phyloP scores from a whole-genome alignment of 2,797 vertebrate genomes.

The Pelodytes ibericus region DNA sequence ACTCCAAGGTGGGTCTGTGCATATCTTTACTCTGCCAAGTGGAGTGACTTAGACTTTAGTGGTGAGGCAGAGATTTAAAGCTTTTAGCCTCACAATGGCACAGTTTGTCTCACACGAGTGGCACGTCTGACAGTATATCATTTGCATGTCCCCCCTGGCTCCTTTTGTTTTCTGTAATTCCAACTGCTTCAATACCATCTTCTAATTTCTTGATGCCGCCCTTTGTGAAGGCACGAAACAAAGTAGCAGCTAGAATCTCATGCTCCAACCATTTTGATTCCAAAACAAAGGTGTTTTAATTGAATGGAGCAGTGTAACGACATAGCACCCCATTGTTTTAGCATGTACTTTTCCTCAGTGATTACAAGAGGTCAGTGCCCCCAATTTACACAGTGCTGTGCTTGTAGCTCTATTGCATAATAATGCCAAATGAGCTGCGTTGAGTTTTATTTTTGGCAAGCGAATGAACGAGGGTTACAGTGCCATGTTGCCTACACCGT shows the following conservation, averaged over 20 bases:
- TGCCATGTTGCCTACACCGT: too few species aligned
- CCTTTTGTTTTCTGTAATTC: constrained; percentile 28
- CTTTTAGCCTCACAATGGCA: neutral
- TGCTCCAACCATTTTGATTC: constrained; percentile 9
- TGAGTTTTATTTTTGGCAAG: constrained; percentile 45
- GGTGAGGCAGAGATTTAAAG: neutral
- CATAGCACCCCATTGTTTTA: constrained; percentile 47
- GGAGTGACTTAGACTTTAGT: neutral
- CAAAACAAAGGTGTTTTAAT: constrained; percentile 50
- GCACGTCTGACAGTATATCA: neutral
- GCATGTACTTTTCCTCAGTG: constrained; percentile 46
- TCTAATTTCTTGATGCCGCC: neutral
- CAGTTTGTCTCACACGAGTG: neutral
- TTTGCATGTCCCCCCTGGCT: neutral
- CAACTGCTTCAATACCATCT: neutral
- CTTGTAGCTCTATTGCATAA: constrained; percentile 43
- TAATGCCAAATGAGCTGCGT: constrained; percentile 31
- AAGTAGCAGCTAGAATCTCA: constrained; percentile 9
- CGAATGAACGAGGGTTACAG: too few species aligned
- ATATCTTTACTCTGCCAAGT: neutral
- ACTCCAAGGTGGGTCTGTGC: too few species aligned
- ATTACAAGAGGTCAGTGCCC: constrained; percentile 57
- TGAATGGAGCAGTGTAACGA: constrained; percentile 44
- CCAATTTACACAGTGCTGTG: constrained; percentile 49
- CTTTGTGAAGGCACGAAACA: neutral